Evolutionary conservation across 2,113 vertebrate species (phyloP), one percentile per base, ranked within the genome.

Genomic region (Chaetura pelagica): DNA sequence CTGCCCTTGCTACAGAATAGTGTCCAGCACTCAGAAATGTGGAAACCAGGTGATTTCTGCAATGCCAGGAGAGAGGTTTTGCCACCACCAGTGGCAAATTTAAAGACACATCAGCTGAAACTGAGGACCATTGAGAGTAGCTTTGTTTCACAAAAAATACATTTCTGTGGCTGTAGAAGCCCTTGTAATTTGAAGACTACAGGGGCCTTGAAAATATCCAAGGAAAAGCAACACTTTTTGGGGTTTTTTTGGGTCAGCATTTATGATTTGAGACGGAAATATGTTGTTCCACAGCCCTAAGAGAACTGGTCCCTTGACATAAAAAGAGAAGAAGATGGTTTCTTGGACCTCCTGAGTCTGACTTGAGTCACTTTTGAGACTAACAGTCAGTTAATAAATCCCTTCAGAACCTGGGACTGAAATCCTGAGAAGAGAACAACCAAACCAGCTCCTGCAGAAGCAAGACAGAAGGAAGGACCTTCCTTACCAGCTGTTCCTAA

Each of bases 401-500:
- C n/a, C 23, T 83, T n/a, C 15, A 48, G 55, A 26, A 46, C 26
- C 16, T 49, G 42, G 22, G 22, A 52, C 16, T 76, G 16, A 76
- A 84, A 62, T 10, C 27, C 49, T 40, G 57, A 61, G 78, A 61
- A 94, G 15, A 84, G 19, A 58, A 79, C 11, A 63, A 26, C 9
- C 44, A 93, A 90, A 30, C 3, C 40, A 96, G 55, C 59, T 64
- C 63, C 67, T 55, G 78, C 29, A 74, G 91, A 85, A 91, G 63
- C 67, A 76, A 93, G 81, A 89, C 66, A 87, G 66, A 38, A 72
- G 71, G 84, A 91, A 18, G 71, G 35, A 94, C 54, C 11, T 78
- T 93, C 54, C 11, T 78, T 61, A 35, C 44, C 89, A 94, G 93
- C 77, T 91, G 74, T 55, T 96, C 87, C 51, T 48, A 67, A 30